These are phyloP conservation scores for Anoplopoma fimbria DNA, from an alignment of 2,113 vertebrate species.

Conservation along the genomic window DNA sequence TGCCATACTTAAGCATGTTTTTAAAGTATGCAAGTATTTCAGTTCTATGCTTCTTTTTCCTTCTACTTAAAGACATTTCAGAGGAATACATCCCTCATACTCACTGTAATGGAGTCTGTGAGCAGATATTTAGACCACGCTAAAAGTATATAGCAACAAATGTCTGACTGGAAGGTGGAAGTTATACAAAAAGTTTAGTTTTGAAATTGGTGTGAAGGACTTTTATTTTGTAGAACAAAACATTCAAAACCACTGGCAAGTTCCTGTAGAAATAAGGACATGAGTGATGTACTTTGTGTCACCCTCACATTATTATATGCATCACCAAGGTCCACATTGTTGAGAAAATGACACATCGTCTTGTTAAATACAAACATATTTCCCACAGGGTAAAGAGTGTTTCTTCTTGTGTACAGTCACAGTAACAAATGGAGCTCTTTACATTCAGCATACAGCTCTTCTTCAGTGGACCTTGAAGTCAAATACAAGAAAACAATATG, in stretches of 20 bases:
- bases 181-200: background rate
- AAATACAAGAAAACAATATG: constrained; percentile 17
- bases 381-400: background rate
- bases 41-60: too few relatives aligned
- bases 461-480: constrained; percentile 34
- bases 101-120: background rate
- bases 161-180: background rate
- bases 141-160: background rate
- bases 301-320: background rate
- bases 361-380: background rate
- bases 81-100: background rate
- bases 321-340: background rate
- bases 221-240: constrained; percentile 8
- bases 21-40: too few relatives aligned
- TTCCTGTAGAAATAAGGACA: background rate
- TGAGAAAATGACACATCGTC: background rate
- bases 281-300: background rate
- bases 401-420: constrained; percentile 32
- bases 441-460: constrained; percentile 4
- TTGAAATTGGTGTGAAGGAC: background rate
- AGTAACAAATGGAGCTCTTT: background rate
- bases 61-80: too few relatives aligned
- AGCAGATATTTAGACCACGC: background rate
- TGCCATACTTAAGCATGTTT: too few relatives aligned
- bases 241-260: background rate